Conservation (phyloP, 2,113 vertebrate genomes). For the Rhinichthys klamathensis region DNA sequence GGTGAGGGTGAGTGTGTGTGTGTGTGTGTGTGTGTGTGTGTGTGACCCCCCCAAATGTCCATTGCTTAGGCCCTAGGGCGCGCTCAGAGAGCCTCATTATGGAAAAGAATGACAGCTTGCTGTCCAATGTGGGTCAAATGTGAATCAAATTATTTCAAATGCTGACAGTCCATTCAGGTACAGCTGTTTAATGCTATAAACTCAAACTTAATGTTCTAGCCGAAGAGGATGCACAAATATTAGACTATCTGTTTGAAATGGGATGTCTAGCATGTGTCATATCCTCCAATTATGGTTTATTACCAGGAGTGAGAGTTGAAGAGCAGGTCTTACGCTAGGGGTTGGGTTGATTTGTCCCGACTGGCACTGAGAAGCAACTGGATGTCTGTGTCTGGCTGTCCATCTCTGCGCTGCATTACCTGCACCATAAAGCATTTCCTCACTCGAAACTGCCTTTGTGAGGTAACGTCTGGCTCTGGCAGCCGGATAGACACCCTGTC, state of each 20-base stretch:
- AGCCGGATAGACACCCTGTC: constrained; percentile 56
- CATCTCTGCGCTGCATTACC: constrained; percentile 65
- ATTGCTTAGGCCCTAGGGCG: constrained; percentile 23
- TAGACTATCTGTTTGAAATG: neutral
- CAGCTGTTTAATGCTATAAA: constrained; percentile 26
- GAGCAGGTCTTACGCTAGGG: constrained; percentile 16
- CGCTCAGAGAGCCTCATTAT: constrained; percentile 48
- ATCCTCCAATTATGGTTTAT: constrained; percentile 13
- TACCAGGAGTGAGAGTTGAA: neutral
- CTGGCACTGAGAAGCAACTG: constrained; percentile 49
- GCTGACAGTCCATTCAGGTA: constrained; percentile 37
- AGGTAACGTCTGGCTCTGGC: constrained; percentile 73
- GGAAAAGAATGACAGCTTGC: constrained; percentile 53
- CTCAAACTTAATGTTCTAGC: constrained; percentile 1
- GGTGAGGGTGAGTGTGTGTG: constrained; percentile 32
- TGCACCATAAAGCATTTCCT: constrained; percentile 72
- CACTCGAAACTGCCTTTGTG: constrained; percentile 67
- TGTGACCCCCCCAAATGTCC: constrained; percentile 35
- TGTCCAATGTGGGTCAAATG: constrained; percentile 56
- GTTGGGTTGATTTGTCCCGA: constrained; percentile 48
- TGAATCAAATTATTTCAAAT: constrained; percentile 54
- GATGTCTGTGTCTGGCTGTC: constrained; percentile 35
- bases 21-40: constrained; percentile 20
- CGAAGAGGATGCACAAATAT: neutral
- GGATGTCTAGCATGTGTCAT: constrained; percentile 24